Evolutionary conservation across 2,888 invertebrate genomes (phyloP), one percentile per base, ranked within the genome.

Genomic region (Dione vanillae): DNA sequence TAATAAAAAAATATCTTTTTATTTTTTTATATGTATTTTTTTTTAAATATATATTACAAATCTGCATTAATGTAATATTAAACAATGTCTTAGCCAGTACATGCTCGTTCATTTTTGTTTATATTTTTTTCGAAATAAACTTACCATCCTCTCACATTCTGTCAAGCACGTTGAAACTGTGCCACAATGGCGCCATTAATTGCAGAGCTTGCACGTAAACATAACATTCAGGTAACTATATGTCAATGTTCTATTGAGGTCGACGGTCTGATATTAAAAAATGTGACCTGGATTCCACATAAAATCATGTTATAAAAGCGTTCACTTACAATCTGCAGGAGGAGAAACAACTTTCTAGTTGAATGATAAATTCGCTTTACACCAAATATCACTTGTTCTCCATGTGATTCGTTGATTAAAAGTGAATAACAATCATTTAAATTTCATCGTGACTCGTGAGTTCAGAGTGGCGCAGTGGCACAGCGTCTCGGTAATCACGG

Each of bases 311-410:
- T 61, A 27, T n/a, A 40, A 45, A 27, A n/a, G 27, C 45, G 43
- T 11, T 61, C 45, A 61, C 61, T 61, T 45, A 43, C 45, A 61
- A 16, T 45, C 43, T 27, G n/a, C 61, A 61, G 45, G 27, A 37
- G 54, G 43, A 61, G 45, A 45, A 16, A 61, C 61, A 45, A 61
- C 61, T 61, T 61, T 61, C 61, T 61, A 61, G 61, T 61, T 61
- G 43, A 45, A 45, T 61, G 45, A 61, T 61, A 27, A 45, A 45
- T 43, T 61, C 27, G 0, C 16, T 45, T 43, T 27, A 20, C 45
- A 16, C 45, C 56, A 37, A 56, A 45, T 45, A 16, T n/a, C 3
- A 3, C 45, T 61, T 61, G 61, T 61, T 16, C 61, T 45, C 45
- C 43, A 45, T 61, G 61, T 61, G 56, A 35, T 9, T 54, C 54